phyloP scores from a whole-genome alignment of 92 coral and sea anemone genomes.

The Nematostella vectensis region DNA sequence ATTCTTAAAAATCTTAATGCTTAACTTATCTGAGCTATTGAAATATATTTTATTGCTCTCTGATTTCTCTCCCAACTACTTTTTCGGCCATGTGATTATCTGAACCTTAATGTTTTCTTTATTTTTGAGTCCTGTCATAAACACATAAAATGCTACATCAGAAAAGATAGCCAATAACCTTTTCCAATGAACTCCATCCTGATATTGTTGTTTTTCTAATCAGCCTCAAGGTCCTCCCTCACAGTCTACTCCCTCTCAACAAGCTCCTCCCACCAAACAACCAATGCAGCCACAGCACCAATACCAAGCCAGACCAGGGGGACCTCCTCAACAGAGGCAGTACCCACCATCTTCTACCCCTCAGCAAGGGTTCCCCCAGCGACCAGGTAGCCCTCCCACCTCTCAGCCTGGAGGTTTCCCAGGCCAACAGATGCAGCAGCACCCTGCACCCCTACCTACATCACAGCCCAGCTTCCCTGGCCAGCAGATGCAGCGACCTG shows the following conservation, averaged over 20 bases:
- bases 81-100: too few relatives aligned
- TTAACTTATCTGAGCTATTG: too few relatives aligned
- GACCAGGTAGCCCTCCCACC: neutral
- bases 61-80: too few relatives aligned
- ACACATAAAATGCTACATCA: too few relatives aligned
- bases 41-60: too few relatives aligned
- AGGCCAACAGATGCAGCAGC: neutral
- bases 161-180: too few relatives aligned
- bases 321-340: neutral
- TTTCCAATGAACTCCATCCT: too few relatives aligned
- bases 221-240: neutral
- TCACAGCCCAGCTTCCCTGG: neutral
- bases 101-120: too few relatives aligned
- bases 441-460: neutral
- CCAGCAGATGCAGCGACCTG: neutral
- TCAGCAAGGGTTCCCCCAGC: neutral
- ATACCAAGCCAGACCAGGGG: constrained; percentile 12
- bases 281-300: neutral
- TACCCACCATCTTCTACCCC: neutral
- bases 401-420: neutral
- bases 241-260: constrained; percentile 8
- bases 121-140: too few relatives aligned
- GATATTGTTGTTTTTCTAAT: too few relatives aligned
- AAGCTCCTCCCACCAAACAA: constrained; percentile 8
- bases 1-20: too few relatives aligned